Evolutionary conservation across 92 coral and sea anemone genomes (phyloP).

Genomic region (Phenganax stokvisi): DNA sequence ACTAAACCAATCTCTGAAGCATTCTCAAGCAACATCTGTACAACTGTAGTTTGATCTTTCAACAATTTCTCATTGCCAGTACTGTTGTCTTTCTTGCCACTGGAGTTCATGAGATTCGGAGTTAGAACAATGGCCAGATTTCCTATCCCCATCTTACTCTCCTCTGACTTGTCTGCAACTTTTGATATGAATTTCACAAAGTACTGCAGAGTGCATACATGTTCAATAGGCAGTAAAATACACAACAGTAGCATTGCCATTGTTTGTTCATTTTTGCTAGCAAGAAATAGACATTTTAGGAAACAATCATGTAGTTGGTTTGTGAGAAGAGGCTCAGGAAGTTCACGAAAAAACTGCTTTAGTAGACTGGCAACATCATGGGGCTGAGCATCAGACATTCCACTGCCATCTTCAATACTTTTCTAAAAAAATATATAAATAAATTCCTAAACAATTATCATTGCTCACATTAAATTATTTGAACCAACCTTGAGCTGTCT

Average conservation of each 20-base stretch:
- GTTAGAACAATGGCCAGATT: slow-evolving; percentile 90
- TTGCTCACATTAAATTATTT: neutral
- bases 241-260: slow-evolving; percentile 67
- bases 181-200: slow-evolving; percentile 72
- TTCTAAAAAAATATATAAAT: slow-evolving; percentile 46
- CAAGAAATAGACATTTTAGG: slow-evolving; percentile 65
- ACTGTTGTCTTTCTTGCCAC: slow-evolving; percentile 69
- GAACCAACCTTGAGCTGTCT: slow-evolving; percentile 69
- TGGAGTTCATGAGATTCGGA: slow-evolving; percentile 78
- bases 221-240: slow-evolving; percentile 70
- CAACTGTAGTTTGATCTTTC: slow-evolving; percentile 76
- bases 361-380: slow-evolving; percentile 95
- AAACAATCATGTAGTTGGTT: slow-evolving; percentile 79
- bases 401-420: slow-evolving; percentile 73
- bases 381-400: slow-evolving; percentile 67
- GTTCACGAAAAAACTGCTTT: slow-evolving; percentile 89
- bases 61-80: slow-evolving; percentile 64
- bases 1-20: slow-evolving; percentile 81
- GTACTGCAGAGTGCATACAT: slow-evolving; percentile 76
- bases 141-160: slow-evolving; percentile 86
- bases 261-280: slow-evolving; percentile 58
- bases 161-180: slow-evolving; percentile 69
- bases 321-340: slow-evolving; percentile 89
- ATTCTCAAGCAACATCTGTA: slow-evolving; percentile 69
- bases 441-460: neutral